A percentile compares a stretch with the other conserved stretches of the same genome.
Conservation (phyloP, 2,113 vertebrate genomes). For the Motacilla tschutschensis region DNA sequence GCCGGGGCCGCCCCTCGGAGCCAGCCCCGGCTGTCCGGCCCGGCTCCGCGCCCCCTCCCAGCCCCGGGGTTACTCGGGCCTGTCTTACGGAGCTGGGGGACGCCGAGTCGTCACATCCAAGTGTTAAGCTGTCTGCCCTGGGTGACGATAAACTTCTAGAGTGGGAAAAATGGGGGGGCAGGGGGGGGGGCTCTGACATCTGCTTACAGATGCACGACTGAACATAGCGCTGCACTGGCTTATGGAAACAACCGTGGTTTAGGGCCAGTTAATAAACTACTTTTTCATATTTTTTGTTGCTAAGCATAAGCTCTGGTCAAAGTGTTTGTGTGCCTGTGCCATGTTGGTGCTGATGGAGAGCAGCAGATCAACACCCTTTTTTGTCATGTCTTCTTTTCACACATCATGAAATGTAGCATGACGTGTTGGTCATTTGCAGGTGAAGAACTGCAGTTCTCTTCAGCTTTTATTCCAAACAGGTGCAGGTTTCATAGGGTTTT, state of each 20-base stretch:
- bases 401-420: not conserved
- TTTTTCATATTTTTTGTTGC: not conserved
- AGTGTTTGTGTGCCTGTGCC: not conserved
- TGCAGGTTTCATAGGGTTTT: not conserved
- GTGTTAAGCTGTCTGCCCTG: not conserved
- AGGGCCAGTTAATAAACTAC: not conserved
- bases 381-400: not conserved
- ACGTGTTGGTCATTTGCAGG: not conserved
- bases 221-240: rapidly evolving
- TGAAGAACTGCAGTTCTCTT: rapidly evolving
- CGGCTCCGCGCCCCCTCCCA: not conserved
- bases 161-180: no score
- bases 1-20: not conserved
- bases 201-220: rapidly evolving
- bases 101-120: slow-evolving; percentile 17
- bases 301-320: not conserved
- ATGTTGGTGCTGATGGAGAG: not conserved
- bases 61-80: rapidly evolving
- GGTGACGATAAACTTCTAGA: not conserved
- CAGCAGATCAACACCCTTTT: not conserved
- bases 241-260: rapidly evolving
- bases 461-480: not conserved
- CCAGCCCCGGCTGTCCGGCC: no score
- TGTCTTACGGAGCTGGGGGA: not conserved
- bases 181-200: not conserved